Evolutionary conservation across 2,888 invertebrate genomes (phyloP).

Genomic region (Erpobdella octoculata): DNA sequence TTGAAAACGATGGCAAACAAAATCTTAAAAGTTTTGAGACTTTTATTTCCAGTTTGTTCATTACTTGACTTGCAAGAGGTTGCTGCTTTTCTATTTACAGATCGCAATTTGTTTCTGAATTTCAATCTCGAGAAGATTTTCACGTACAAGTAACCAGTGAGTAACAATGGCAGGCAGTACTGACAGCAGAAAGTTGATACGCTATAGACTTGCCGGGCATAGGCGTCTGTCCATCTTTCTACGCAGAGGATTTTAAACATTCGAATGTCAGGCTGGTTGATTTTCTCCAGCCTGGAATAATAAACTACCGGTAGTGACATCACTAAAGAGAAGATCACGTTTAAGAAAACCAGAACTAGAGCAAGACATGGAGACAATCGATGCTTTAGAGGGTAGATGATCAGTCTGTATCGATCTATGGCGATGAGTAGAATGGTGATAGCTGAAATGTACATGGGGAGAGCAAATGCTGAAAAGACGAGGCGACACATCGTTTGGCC

Average conservation of each 20-base stretch:
- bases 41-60: not conserved
- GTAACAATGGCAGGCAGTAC: slow-evolving; percentile 25
- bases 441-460: slow-evolving; percentile 49
- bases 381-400: slow-evolving; percentile 46
- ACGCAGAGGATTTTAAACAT: slow-evolving; percentile 43
- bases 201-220: slow-evolving; percentile 39
- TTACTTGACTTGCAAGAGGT: not conserved
- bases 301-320: slow-evolving; percentile 47
- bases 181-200: slow-evolving; percentile 17
- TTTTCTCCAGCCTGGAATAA: slow-evolving; percentile 40
- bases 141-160: slow-evolving; percentile 22
- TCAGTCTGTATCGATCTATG: slow-evolving; percentile 48
- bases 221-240: slow-evolving; percentile 42
- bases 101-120: not conserved
- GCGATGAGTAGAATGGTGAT: slow-evolving; percentile 49
- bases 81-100: too few species aligned
- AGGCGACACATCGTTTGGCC: slow-evolving; percentile 46
- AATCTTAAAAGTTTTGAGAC: slow-evolving; percentile 44
- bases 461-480: slow-evolving; percentile 47
- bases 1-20: slow-evolving; percentile 45
- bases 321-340: slow-evolving; percentile 41
- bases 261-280: slow-evolving; percentile 40
- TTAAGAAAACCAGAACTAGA: slow-evolving; percentile 40
- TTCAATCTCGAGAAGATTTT: slow-evolving; percentile 21
- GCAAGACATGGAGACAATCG: slow-evolving; percentile 43